Conservation (phyloP, 2,113 vertebrate species). For the Albula goreensis region DNA sequence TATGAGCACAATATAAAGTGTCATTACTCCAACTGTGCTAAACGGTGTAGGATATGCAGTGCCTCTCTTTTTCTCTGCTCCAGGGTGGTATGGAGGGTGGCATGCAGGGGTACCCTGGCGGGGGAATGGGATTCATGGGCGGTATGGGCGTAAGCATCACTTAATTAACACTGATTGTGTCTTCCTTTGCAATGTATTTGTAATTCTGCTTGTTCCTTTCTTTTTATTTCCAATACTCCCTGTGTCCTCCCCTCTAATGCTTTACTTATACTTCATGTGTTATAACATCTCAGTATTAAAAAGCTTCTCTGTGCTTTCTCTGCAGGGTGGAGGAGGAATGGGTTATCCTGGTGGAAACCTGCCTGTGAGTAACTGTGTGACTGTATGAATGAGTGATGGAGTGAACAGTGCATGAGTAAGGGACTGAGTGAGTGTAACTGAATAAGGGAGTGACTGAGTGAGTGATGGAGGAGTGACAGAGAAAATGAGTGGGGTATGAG, state of each 20-base stretch:
- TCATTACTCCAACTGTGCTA: background rate
- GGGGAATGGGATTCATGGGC: background rate
- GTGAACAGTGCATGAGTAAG: background rate
- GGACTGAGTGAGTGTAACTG: background rate
- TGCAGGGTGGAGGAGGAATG: slow-evolving; percentile 23
- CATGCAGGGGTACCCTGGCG: background rate
- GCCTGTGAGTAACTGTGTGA: slow-evolving; percentile 50
- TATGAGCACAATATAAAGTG: too few relatives aligned
- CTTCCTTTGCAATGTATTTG: background rate
- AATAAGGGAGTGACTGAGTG: background rate
- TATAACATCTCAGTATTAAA: background rate
- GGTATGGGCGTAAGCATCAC: slow-evolving; percentile 14
- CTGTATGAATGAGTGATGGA: background rate
- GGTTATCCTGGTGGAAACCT: slow-evolving; percentile 57
- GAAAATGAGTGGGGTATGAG: too few relatives aligned
- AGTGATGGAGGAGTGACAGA: background rate
- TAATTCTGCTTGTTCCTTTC: background rate
- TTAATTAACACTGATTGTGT: background rate
- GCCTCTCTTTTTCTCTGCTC: background rate
- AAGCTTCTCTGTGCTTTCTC: background rate
- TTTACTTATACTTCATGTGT: background rate
- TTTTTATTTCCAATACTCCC: background rate
- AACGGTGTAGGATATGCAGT: background rate
- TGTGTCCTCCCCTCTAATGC: background rate
- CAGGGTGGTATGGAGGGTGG: background rate